Evolutionary conservation across 2,888 invertebrate genomes (phyloP).

Genomic region (Cerastoderma edule): DNA sequence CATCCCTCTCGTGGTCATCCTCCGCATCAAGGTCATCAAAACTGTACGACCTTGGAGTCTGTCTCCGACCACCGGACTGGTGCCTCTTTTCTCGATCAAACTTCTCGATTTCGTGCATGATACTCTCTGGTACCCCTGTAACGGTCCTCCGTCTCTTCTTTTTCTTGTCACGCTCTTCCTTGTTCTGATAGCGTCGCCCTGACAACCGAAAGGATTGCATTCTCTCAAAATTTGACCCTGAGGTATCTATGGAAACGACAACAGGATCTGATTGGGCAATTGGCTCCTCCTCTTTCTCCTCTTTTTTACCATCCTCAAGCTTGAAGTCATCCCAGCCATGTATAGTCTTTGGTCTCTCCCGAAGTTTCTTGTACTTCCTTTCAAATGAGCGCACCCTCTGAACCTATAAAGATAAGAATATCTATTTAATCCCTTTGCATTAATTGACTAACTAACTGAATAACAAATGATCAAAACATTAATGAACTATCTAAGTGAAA

Average conservation of each 20-base stretch:
- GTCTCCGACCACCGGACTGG: constrained; percentile 48
- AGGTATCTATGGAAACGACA: constrained; percentile 94
- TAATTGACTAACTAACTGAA: no score
- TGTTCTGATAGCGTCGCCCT: constrained; percentile 83
- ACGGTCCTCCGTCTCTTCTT: constrained; percentile 74
- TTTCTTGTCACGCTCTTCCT: constrained; percentile 63
- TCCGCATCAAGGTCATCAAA: constrained; percentile 75
- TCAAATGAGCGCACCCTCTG: constrained; percentile 67
- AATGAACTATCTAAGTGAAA: no score
- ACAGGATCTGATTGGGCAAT: no score
- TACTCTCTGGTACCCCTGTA: constrained; percentile 76
- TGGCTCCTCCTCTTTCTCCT: constrained; percentile 84
- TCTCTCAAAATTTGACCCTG: constrained; percentile 93
- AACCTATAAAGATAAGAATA: constrained; percentile 54
- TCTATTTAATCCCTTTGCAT: no score
- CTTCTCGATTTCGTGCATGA: constrained; percentile 74
- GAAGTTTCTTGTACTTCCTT: constrained; percentile 72
- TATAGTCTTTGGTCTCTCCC: constrained; percentile 72
- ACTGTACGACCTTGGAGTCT: constrained; percentile 72
- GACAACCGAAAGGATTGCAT: constrained; percentile 95
- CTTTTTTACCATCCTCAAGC: constrained; percentile 46
- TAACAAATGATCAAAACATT: no score
- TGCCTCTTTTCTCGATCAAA: constrained; percentile 70
- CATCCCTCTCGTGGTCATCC: constrained; percentile 64
- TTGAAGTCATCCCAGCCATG: constrained; percentile 66